A percentile compares a stretch with the other conserved stretches of the same genome.
Conservation (phyloP, 1,140 invertebrate species). For the Diabrotica undecimpunctata region DNA sequence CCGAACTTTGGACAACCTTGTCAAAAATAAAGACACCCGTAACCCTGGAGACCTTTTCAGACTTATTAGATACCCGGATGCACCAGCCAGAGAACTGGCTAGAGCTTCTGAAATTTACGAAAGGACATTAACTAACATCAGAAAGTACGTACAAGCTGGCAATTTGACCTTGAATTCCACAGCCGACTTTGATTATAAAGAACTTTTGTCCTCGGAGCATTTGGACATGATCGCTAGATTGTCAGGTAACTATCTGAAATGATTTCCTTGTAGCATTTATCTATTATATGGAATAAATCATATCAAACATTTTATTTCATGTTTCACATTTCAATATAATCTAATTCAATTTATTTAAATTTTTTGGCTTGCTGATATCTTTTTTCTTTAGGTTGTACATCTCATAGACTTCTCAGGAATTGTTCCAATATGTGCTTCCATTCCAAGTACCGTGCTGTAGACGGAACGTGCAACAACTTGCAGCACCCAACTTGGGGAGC, state of each 20-base stretch:
- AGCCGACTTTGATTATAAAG: slow-evolving; percentile 71
- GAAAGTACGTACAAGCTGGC: slow-evolving; percentile 72
- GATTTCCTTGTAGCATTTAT: neutral
- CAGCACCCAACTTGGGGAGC: slow-evolving; percentile 88
- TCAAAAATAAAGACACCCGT: slow-evolving; percentile 51
- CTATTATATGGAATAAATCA: no score
- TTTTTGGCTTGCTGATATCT: neutral
- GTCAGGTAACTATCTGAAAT: slow-evolving; percentile 51
- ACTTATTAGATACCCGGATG: slow-evolving; percentile 73
- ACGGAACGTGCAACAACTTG: slow-evolving; percentile 96
- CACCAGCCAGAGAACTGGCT: slow-evolving; percentile 73
- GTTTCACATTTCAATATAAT: no score
- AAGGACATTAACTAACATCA: slow-evolving; percentile 81
- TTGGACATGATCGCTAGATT: slow-evolving; percentile 75
- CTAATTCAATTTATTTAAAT: no score
- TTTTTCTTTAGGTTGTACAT: slow-evolving; percentile 61
- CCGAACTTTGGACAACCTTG: slow-evolving; percentile 72
- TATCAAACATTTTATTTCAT: no score
- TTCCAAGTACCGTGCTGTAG: slow-evolving; percentile 80
- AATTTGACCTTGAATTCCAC: slow-evolving; percentile 50
- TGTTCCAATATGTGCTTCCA: slow-evolving; percentile 89
- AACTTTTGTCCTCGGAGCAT: slow-evolving; percentile 74
- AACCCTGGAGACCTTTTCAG: slow-evolving; percentile 62
- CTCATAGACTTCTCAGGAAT: slow-evolving; percentile 65
- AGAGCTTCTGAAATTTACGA: slow-evolving; percentile 92